These are phyloP conservation scores for Barbus barbus DNA, from an alignment of 2,113 vertebrate species.

Conservation along the genomic window DNA sequence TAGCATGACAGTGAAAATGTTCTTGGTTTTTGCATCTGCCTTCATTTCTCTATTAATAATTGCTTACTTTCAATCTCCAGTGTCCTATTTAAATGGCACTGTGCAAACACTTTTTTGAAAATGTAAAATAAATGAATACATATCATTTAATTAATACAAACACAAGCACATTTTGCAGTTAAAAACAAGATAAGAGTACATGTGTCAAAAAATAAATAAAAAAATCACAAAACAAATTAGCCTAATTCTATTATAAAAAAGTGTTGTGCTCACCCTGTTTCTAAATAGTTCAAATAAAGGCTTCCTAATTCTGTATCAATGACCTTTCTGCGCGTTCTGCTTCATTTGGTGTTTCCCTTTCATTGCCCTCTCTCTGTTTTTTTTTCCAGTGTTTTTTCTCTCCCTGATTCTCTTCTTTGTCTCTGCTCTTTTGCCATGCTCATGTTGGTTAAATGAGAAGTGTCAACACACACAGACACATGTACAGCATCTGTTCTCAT, in stretches of 20 bases:
- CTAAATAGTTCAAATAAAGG: background rate
- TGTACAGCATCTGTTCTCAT: slow-evolving; percentile 71
- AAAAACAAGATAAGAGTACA: background rate
- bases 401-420: slow-evolving; percentile 45
- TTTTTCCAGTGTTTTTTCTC: slow-evolving; percentile 26
- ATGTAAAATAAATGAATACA: background rate
- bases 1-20: background rate
- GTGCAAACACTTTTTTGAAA: background rate
- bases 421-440: slow-evolving; percentile 59
- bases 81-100: background rate
- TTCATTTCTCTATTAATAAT: background rate
- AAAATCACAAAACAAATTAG: background rate
- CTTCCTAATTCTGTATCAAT: background rate
- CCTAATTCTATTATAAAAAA: background rate
- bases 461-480: slow-evolving; percentile 70
- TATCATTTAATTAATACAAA: background rate
- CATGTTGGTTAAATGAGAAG: slow-evolving; percentile 66
- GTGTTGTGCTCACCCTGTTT: background rate
- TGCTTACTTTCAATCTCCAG: no score
- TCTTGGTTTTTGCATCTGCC: background rate
- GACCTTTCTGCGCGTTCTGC: background rate
- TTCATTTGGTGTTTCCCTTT: background rate
- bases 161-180: background rate
- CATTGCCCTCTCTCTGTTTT: background rate
- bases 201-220: background rate